A percentile compares a stretch with the other conserved stretches of the same genome.
Conservation (phyloP, 37 sponge, comb jelly and placozoan genomes). For the Halisarca cf. caerulea region DNA sequence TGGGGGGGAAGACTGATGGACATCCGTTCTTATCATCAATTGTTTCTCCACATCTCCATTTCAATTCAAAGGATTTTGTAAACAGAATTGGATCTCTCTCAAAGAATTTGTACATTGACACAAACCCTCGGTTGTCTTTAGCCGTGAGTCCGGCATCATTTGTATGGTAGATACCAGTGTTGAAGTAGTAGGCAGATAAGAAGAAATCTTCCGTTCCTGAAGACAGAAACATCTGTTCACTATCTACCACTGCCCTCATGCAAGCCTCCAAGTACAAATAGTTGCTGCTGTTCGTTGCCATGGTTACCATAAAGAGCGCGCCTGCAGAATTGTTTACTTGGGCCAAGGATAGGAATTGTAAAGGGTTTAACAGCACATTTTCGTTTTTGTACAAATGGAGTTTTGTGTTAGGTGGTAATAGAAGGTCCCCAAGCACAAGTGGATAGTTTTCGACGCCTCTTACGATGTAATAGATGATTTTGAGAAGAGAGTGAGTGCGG, state of each 20-base stretch:
- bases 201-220: slow-evolving; percentile 89
- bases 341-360: slow-evolving; percentile 61
- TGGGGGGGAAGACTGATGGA: slow-evolving; percentile 56
- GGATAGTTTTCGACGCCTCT: slow-evolving; percentile 80
- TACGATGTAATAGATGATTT: slow-evolving; percentile 75
- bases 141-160: slow-evolving; percentile 68
- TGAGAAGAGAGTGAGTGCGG: slow-evolving; percentile 28
- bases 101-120: slow-evolving; percentile 87
- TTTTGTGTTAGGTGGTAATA: slow-evolving; percentile 54
- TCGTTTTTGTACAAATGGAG: slow-evolving; percentile 71
- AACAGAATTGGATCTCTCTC: slow-evolving; percentile 81
- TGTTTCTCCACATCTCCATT: slow-evolving; percentile 77
- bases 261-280: slow-evolving; percentile 72
- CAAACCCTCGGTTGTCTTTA: slow-evolving; percentile 25
- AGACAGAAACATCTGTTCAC: slow-evolving; percentile 53
- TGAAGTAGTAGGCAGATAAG: slow-evolving; percentile 84
- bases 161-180: slow-evolving; percentile 51
- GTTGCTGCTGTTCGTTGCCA: slow-evolving; percentile 57
- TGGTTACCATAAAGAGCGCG: slow-evolving; percentile 55
- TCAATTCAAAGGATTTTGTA: slow-evolving; percentile 59
- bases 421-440: slow-evolving; percentile 61
- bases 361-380: slow-evolving; percentile 28
- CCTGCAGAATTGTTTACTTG: slow-evolving; percentile 44
- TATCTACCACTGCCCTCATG: slow-evolving; percentile 64
- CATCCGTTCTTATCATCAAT: slow-evolving; percentile 42